phyloP scores from a whole-genome alignment of 2,113 vertebrate species.

The Blennius ocellaris region DNA sequence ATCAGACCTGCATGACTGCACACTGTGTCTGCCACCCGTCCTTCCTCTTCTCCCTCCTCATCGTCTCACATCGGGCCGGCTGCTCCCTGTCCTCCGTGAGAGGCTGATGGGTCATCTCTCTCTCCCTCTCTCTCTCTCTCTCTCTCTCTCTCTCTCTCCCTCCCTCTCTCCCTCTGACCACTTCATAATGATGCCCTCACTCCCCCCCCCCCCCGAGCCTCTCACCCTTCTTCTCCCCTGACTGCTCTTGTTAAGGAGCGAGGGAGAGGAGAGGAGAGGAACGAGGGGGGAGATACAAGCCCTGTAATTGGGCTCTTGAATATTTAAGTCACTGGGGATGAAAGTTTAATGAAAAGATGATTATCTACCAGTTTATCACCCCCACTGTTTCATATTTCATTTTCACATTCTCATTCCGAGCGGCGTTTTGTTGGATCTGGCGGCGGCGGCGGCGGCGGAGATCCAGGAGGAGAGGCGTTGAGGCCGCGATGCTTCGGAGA shows the following conservation, averaged over 20 bases:
- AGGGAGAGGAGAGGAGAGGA: constrained; percentile 25
- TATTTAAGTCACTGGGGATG: constrained; percentile 79
- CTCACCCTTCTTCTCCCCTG: constrained; percentile 42
- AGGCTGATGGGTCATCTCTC: constrained; percentile 59
- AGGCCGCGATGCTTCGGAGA: constrained; percentile 13
- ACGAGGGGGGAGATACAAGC: constrained; percentile 39
- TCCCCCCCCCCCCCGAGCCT: constrained; percentile 67
- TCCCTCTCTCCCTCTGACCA: constrained; percentile 30
- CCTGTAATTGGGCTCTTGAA: constrained; percentile 81
- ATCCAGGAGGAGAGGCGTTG: constrained; percentile 1
- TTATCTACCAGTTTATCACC: constrained; percentile 80
- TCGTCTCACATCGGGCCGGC: constrained; percentile 29
- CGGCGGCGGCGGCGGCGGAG: constrained; percentile 53
- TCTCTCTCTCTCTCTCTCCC: constrained; percentile 16
- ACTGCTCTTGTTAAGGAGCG: constrained; percentile 72
- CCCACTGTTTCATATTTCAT: constrained; percentile 76
- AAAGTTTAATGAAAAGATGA: constrained; percentile 85
- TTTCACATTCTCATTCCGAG: constrained; percentile 51
- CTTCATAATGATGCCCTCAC: constrained; percentile 72
- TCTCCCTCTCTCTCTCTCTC: neutral
- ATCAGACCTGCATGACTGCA: constrained; percentile 28
- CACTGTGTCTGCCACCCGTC: constrained; percentile 28
- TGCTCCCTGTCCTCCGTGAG: constrained; percentile 53
- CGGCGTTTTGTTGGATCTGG: constrained; percentile 35
- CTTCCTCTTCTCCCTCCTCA: neutral